These are phyloP conservation scores for Luperina nickerlii DNA, from an alignment of 2,888 invertebrate genomes.

Conservation along the genomic window DNA sequence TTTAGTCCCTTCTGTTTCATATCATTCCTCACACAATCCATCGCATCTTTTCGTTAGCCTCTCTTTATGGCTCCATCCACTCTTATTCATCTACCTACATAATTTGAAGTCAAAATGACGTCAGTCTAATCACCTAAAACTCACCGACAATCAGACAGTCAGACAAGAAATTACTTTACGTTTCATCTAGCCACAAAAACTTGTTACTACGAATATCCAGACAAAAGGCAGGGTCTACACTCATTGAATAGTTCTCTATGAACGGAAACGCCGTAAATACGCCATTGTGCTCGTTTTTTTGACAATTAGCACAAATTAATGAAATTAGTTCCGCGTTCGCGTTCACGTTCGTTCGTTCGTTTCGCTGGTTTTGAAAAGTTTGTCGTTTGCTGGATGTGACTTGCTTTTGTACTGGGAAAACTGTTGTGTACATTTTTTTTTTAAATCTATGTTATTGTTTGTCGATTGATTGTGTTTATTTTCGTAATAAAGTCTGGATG, in stretches of 20 bases:
- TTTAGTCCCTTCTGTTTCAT: too few relatives aligned
- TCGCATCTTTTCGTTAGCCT: not conserved
- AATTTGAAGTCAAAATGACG: not conserved
- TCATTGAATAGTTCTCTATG: slow-evolving; percentile 54
- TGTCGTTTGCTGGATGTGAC: slow-evolving; percentile 8
- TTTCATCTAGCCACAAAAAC: slow-evolving; percentile 29
- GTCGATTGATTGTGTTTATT: not conserved
- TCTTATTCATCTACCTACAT: not conserved
- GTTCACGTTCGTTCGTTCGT: slow-evolving; percentile 13
- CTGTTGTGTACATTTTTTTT: not conserved
- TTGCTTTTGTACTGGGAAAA: slow-evolving; percentile 1
- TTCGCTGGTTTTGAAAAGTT: slow-evolving; percentile 16
- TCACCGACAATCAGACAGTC: not conserved
- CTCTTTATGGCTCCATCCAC: not conserved
- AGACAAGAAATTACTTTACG: slow-evolving; percentile 2
- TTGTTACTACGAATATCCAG: slow-evolving; percentile 2
- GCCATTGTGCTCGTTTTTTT: slow-evolving; percentile 68
- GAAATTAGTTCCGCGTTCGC: slow-evolving; percentile 55
- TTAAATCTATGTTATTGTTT: not conserved
- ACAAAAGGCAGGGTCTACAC: slow-evolving; percentile 41
- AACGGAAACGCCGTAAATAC: slow-evolving; percentile 65
- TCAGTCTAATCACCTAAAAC: not conserved
- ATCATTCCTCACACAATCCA: not conserved
- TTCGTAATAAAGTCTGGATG: not conserved
- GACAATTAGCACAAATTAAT: slow-evolving; percentile 68